Base-by-base conservation (phyloP, 2,888 invertebrate species). In the Bombylius discolor region DNA sequence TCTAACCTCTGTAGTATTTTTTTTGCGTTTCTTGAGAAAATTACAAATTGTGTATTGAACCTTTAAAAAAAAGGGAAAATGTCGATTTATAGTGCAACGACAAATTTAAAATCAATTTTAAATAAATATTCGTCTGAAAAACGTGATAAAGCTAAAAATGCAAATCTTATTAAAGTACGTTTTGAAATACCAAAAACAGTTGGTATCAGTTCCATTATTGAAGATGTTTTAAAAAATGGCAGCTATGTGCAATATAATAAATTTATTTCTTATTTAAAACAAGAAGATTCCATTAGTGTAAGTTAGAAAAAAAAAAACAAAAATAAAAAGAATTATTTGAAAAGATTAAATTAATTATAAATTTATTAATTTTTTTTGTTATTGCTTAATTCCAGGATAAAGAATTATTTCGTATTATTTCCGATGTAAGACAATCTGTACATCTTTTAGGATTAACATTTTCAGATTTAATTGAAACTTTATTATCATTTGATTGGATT, bases 401-500 rank as follows among this genome's bases (percentile, higher is more conserved):
- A 7, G 81, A 83, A 60, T 73, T 85, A 32, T 62, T 76, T n/a
- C 70, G 74, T 32, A 70, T 83, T 47, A 65, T 85, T 23, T 67
- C 68, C 47, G 81, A 82, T 65, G 76, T 80, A 0, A 76, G 77
- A 47, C 76, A 78, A 60, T 79, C 80, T 63, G 77, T 83, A 34
- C 76, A 80, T n/a, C 65, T 81, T 23, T 68, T 85, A 32, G 78
- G 78, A 58, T 74, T 78, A 34, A 75, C 77, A 55, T 78, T 83
- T 61, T 75, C 77, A 59, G 65, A 77, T 50, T 76, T 85, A 62
- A 77, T 83, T 6, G 81, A 84, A 70, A 78, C 79, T 4, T 61
- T 85, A 33, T 70, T 85, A 50, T 74, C 76, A 14, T 63, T 82
- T n/a, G 71, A 75, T 62, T 85, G 85, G 85, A 72, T 72, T 5